Evolutionary conservation across 2,888 invertebrate genomes (phyloP).

Genomic region (Tetranychus piercei): DNA sequence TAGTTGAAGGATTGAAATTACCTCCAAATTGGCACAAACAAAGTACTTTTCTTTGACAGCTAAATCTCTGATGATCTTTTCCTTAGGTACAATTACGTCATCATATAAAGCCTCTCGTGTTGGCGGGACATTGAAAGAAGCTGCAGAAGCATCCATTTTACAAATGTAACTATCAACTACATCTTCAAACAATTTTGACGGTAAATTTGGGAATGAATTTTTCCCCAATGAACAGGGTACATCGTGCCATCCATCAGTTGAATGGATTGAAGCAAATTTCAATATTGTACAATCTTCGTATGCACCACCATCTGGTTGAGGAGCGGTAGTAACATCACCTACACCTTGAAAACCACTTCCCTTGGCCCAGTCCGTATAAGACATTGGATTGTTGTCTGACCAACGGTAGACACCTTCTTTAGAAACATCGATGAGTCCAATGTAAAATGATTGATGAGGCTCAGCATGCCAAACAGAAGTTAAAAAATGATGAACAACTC

Average conservation of each 20-base stretch:
- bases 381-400: slow-evolving; percentile 30
- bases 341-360: slow-evolving; percentile 8
- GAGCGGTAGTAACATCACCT: slow-evolving; percentile 18
- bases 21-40: slow-evolving; percentile 28
- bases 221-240: slow-evolving; percentile 30
- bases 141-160: slow-evolving; percentile 25
- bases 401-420: slow-evolving; percentile 29
- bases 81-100: slow-evolving; percentile 3
- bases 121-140: slow-evolving; percentile 1
- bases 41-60: slow-evolving; percentile 26
- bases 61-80: neutral
- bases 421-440: slow-evolving; percentile 28
- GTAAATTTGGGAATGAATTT: slow-evolving; percentile 5
- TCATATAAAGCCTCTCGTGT: slow-evolving; percentile 2
- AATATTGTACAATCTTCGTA: slow-evolving; percentile 31
- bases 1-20: slow-evolving; percentile 28
- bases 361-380: slow-evolving; percentile 29
- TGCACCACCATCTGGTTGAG: slow-evolving; percentile 30
- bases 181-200: slow-evolving; percentile 6
- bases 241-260: slow-evolving; percentile 31
- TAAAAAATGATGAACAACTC: slow-evolving; percentile 30
- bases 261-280: slow-evolving; percentile 28
- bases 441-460: slow-evolving; percentile 20
- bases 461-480: slow-evolving; percentile 24
- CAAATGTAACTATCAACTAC: slow-evolving; percentile 28